Conservation (phyloP, 2,113 vertebrate genomes). For the Pipra filicauda region DNA sequence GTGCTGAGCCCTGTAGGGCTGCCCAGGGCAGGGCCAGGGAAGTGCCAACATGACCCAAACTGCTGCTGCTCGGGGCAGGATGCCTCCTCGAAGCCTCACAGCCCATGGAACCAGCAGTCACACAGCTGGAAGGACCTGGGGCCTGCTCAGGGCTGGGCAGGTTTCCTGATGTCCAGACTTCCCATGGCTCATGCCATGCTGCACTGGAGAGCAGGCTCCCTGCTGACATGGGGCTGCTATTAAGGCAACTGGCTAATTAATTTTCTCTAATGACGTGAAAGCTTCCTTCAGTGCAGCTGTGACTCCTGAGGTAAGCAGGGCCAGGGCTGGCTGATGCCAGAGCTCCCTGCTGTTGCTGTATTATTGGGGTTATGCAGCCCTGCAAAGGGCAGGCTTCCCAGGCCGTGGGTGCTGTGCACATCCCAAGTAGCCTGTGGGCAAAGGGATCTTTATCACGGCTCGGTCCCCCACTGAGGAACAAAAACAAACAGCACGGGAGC, state of each 20-base stretch:
- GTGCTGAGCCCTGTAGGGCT: neutral
- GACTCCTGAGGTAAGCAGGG: neutral
- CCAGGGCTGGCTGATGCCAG: slow-evolving; percentile 5
- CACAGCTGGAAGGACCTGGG: neutral
- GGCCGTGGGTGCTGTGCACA: fast-evolving
- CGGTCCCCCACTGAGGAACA: neutral
- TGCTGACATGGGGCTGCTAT: neutral
- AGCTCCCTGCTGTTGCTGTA: neutral
- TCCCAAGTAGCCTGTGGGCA: neutral
- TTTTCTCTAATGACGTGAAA: slow-evolving; percentile 12
- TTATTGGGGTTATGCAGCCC: neutral
- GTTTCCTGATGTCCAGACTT: neutral
- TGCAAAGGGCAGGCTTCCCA: neutral
- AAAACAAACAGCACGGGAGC: neutral
- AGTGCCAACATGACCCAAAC: neutral
- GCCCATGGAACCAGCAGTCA: neutral
- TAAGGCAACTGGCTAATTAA: slow-evolving; percentile 34
- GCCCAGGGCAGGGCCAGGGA: neutral
- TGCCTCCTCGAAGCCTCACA: neutral
- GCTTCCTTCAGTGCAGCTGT: slow-evolving; percentile 33
- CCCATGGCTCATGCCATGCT: neutral
- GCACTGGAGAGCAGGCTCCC: neutral
- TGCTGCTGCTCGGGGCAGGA: neutral
- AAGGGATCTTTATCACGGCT: neutral
- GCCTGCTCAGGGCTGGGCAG: neutral